Percentiles rank a stretch among this genome's conserved stretches.
Conservation (phyloP, 1,140 invertebrate genomes). For the Cydia fagiglandana region DNA sequence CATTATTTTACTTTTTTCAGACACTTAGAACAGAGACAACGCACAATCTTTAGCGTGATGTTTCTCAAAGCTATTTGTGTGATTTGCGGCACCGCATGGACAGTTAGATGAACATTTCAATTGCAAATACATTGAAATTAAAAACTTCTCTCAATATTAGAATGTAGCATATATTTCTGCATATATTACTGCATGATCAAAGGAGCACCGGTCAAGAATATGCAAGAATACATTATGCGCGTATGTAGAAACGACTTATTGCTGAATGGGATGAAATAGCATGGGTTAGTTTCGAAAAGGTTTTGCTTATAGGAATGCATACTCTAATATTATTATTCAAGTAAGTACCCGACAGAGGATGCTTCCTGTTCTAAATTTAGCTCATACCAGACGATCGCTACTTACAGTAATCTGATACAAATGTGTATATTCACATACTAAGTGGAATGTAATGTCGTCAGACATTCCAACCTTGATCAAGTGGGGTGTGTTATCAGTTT, state of each 20-base stretch:
- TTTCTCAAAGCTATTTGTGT: constrained; percentile 22
- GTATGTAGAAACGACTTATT: not conserved
- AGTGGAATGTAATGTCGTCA: constrained; percentile 22
- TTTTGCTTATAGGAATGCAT: constrained; percentile 9
- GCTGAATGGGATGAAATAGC: not conserved
- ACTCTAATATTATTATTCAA: not conserved
- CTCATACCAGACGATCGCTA: not conserved
- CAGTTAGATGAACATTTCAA: not conserved
- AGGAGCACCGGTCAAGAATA: not conserved
- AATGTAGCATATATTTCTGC: not conserved
- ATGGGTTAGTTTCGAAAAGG: not conserved
- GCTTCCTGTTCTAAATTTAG: not conserved
- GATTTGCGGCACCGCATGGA: constrained; percentile 29
- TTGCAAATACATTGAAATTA: not conserved
- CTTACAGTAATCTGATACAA: not conserved
- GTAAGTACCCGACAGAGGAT: not conserved
- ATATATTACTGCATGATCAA: constrained; percentile 19
- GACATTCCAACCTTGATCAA: constrained; percentile 24
- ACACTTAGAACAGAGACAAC: constrained; percentile 17
- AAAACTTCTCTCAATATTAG: not conserved
- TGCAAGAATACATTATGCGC: not conserved
- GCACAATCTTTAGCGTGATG: constrained; percentile 30
- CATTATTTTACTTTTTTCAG: constrained; percentile 28
- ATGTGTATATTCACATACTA: not conserved
- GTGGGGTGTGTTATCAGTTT: constrained; percentile 22